phyloP scores from a whole-genome alignment of 2,113 vertebrate genomes.

The Tautogolabrus adspersus region DNA sequence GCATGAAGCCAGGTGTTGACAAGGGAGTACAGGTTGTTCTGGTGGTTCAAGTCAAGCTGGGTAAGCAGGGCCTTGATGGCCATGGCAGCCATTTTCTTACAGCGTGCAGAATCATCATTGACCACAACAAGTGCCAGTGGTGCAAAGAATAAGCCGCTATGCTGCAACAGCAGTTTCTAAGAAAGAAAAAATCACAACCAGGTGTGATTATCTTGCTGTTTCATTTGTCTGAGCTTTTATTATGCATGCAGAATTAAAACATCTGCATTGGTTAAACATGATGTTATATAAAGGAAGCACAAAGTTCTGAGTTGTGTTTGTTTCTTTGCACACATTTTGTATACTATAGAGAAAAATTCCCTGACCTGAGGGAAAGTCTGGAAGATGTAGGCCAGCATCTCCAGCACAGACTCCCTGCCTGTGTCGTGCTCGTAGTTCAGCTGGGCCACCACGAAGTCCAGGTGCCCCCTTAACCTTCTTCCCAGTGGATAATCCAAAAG shows the following conservation, averaged over 20 bases:
- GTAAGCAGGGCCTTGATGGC: slow-evolving; percentile 88
- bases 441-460: slow-evolving; percentile 94
- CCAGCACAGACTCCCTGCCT: slow-evolving; percentile 92
- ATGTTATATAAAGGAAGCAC: background rate
- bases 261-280: background rate
- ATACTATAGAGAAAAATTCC: too few relatives aligned
- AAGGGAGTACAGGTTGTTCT: slow-evolving; percentile 87
- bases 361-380: slow-evolving; percentile 92
- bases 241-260: too few relatives aligned
- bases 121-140: slow-evolving; percentile 91
- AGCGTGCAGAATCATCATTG: slow-evolving; percentile 91
- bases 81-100: slow-evolving; percentile 94
- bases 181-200: background rate
- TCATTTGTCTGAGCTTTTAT: too few relatives aligned
- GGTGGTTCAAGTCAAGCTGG: slow-evolving; percentile 84
- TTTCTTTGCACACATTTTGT: background rate
- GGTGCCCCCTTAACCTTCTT: slow-evolving; percentile 87
- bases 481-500: slow-evolving; percentile 97
- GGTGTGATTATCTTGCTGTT: too few relatives aligned
- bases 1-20: slow-evolving; percentile 88
- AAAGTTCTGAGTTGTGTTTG: background rate
- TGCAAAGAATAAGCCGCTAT: slow-evolving; percentile 92
- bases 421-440: slow-evolving; percentile 95
- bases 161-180: slow-evolving; percentile 87
- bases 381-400: slow-evolving; percentile 92